Percentiles rank a stretch among this genome's conserved stretches.
These are phyloP conservation scores for Gracilinanus agilis DNA, from an alignment of 2,113 vertebrate species.

Conservation along the genomic window DNA sequence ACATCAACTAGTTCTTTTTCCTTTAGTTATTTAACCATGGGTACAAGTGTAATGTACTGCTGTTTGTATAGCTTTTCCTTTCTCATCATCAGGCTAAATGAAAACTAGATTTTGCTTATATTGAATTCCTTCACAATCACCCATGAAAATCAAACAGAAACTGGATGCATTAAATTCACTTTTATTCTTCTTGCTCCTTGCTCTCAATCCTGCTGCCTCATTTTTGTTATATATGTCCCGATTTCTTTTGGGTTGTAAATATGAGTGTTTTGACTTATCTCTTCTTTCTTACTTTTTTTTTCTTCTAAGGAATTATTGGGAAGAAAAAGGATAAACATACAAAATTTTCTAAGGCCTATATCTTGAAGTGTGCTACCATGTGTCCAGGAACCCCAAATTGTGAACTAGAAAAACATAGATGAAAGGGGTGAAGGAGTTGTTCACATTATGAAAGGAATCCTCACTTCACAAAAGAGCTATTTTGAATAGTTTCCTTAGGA, in stretches of 20 bases:
- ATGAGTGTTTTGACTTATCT: neutral
- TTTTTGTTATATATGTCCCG: slow-evolving; percentile 2
- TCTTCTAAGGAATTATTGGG: neutral
- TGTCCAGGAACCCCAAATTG: neutral
- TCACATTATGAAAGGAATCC: neutral
- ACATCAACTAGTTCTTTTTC: neutral
- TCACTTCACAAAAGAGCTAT: neutral
- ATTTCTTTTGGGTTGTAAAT: slow-evolving; percentile 36
- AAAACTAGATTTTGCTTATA: neutral
- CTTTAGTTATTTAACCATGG: neutral
- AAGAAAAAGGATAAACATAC: neutral
- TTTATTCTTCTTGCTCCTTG: neutral
- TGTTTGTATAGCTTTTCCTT: neutral
- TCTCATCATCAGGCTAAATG: neutral
- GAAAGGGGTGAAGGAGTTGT: neutral
- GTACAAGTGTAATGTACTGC: neutral
- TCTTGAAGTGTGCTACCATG: neutral
- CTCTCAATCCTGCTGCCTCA: neutral
- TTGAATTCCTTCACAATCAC: neutral
- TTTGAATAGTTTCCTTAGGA: neutral
- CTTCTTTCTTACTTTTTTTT: neutral
- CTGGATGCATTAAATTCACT: neutral
- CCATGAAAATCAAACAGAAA: neutral
- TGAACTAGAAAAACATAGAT: neutral
- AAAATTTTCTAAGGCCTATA: neutral